Base-by-base conservation (phyloP, 2,888 invertebrate genomes). In the Nomada lathburiana region DNA sequence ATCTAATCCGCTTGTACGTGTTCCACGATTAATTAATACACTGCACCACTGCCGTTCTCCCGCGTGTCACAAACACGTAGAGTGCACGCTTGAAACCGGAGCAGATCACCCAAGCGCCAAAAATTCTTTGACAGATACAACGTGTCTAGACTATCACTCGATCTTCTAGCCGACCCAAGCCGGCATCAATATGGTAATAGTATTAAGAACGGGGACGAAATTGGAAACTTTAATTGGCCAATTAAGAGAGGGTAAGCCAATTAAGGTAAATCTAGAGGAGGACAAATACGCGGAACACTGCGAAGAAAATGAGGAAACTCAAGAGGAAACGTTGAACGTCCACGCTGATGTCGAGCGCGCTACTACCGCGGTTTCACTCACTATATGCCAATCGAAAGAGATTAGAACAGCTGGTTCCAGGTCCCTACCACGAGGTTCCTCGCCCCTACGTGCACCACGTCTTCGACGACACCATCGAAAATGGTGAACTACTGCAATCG, bases 351-450 rank as follows among this genome's bases (percentile, higher is more conserved):
- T 84, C 84, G 89, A 80, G 59, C 76, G 88, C 86, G 82, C 85
- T 85, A 89, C 89, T 89, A 88, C 72, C 73, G 84, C 82, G 65
- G 78, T 79, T 76, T 52, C 76, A 80, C 82, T 83, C 77, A 75
- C 86, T 82, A 89, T 84, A 80, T 79, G 83, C 83, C 71, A 76
- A 80, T 80, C 79, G 79, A 80, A 84, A 80, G 88, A 86, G 85
- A 88, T 88, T 80, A 88, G 86, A 85, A 84, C 87, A 87, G 82
- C 76, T 82, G 85, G 80, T 86, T 80, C 67, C 85, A 85, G 82
- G 86, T 88, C 88, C 88, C 88, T 89, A 87, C 88, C 88, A 88
- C 86, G 76, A 82, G 78, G 65, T 67, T 79, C 70, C 36, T 77
- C 73, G 72, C 62, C 55, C 26, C 80, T 79, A 73, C 64, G 60